These are phyloP conservation scores for Caenorhabditis panamensis DNA, from an alignment of 2,888 invertebrate species.

Conservation along the genomic window DNA sequence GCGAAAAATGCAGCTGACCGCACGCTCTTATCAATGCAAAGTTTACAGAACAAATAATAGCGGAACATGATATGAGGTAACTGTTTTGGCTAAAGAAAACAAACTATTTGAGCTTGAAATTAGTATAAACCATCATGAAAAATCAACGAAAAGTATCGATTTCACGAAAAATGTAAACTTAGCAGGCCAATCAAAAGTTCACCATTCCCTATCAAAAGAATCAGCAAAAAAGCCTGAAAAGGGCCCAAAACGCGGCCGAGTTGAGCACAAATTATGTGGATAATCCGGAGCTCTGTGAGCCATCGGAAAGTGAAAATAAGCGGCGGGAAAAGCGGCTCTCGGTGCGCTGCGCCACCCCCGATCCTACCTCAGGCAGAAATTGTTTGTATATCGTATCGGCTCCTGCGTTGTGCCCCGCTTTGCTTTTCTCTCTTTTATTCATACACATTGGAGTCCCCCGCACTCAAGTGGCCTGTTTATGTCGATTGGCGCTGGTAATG, in stretches of 20 bases:
- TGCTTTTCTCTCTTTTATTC: not conserved
- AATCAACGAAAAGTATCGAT: not conserved
- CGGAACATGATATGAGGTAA: too few species aligned
- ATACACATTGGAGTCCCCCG: not conserved
- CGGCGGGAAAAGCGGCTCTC: constrained; percentile 8
- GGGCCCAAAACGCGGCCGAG: too few species aligned
- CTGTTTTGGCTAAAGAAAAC: too few species aligned
- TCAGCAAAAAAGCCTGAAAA: too few species aligned
- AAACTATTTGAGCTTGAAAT: too few species aligned
- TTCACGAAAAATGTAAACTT: not conserved
- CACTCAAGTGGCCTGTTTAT: constrained; percentile 29
- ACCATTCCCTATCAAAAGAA: constrained; percentile 2
- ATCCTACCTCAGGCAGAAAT: not conserved
- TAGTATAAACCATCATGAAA: not conserved
- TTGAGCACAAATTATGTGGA: constrained; percentile 13
- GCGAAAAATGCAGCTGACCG: too few species aligned
- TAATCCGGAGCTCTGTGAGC: constrained; percentile 25
- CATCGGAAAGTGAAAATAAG: constrained; percentile 21
- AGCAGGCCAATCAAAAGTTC: too few species aligned
- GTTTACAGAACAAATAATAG: too few species aligned
- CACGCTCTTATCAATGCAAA: too few species aligned
- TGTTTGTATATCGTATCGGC: constrained; percentile 55
- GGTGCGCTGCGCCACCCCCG: not conserved
- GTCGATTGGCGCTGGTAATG: too few species aligned
- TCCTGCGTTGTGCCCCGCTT: not conserved